Base-by-base conservation (phyloP, 2,888 invertebrate species). In the Acrobasis repandana region DNA sequence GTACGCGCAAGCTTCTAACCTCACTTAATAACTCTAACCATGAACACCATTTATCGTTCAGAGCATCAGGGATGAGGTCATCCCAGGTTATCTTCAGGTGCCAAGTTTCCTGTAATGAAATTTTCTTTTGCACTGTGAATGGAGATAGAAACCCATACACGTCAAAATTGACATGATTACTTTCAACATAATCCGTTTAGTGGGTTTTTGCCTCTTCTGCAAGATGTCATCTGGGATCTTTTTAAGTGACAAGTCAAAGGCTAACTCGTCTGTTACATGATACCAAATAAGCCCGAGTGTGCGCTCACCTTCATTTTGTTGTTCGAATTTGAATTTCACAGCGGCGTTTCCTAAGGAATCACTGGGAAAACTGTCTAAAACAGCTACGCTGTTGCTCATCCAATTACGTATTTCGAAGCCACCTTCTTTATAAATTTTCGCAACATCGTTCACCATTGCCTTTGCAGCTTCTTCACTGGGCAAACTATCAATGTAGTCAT, bases 41-140 rank as follows among this genome's bases (percentile, higher is more conserved):
- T 15, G 58, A 63, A 52, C 61, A 57, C 70, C 65, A 64, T 62
- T 34, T 48, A 1, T 14, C 56, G n/a, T 11, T 43, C 18, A 51
- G 11, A 8, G 1, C 15, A 28, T 43, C 58, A 1, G 43, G 20
- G 2, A 59, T 51, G 0, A 8, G 5, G 3, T 59, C 38, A 43
- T 59, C 58, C 58, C 58, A 59, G 8, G 14, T 28, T 3, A 51
- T 38, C 11, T 43, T 28, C 9, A 14, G 11, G 0, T 28, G 10
- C 58, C 58, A 59, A 2, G 51, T 46, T n/a, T 51, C 46, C 9
- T 59, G 58, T n/a, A 59, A 4, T 51, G 51, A 28, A 1, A 59
- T 59, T 16, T 18, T 38, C 2, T 28, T 51, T 16, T 51, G 36
- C 9, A 59, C 51, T n/a, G 58, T 59, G 20, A 59, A 28, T 1